A percentile compares a stretch with the other conserved stretches of the same genome.
phyloP scores from a whole-genome alignment of 2,888 invertebrate genomes.

The Bembecia ichneumoniformis region DNA sequence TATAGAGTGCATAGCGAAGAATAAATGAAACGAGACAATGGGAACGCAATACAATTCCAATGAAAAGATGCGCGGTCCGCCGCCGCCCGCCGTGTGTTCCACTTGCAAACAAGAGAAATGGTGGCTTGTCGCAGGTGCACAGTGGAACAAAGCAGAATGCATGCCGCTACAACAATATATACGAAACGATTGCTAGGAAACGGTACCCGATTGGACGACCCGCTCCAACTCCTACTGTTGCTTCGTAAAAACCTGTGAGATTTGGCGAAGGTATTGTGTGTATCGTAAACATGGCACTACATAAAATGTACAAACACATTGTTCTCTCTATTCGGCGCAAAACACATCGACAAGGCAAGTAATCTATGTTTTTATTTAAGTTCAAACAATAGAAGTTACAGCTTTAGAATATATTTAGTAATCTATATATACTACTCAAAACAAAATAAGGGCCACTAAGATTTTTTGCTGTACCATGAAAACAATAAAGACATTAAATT shows the following conservation, averaged over 20 bases:
- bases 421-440: too few relatives aligned
- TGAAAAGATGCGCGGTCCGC: constrained; percentile 51
- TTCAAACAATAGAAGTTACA: too few relatives aligned
- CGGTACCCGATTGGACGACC: neutral
- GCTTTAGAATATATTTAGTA: too few relatives aligned
- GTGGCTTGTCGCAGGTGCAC: constrained; percentile 51
- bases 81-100: constrained; percentile 45
- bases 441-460: too few relatives aligned
- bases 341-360: too few relatives aligned
- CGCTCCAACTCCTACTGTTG: neutral
- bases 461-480: too few relatives aligned
- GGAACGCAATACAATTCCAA: constrained; percentile 57
- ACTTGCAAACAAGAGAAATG: constrained; percentile 58
- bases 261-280: neutral
- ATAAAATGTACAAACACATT: too few relatives aligned
- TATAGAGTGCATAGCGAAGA: constrained; percentile 23
- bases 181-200: neutral
- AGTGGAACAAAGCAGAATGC: constrained; percentile 28
- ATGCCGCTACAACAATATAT: constrained; percentile 35
- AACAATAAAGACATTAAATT: too few relatives aligned
- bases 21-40: constrained; percentile 63
- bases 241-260: neutral
- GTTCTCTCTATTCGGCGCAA: too few relatives aligned
- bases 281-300: too few relatives aligned
- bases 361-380: too few relatives aligned